Base-by-base conservation (phyloP, 1,140 invertebrate species). In the Chelonus insularis region DNA sequence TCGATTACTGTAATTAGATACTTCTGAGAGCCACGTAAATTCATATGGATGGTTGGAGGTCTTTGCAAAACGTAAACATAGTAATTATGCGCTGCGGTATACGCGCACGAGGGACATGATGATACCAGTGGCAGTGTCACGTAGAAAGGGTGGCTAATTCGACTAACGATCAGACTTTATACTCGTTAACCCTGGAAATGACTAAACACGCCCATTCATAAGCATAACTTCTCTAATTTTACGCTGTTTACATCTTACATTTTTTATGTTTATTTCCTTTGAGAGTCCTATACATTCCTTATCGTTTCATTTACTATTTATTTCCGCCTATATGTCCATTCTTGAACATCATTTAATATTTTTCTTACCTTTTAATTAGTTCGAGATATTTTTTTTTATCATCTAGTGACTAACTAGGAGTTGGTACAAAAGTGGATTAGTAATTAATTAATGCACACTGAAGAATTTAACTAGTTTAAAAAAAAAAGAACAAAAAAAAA, bases 141-240 rank as follows among this genome's bases (percentile, higher is more conserved):
- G 65, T 66, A 63, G 57, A 58, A 58, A 61, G 65, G 52, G 65
- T 55, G 12, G 64, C 47, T 66, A 66, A 66, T 66, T 60, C 58
- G 45, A 47, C 54, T 66, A 63, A 63, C 58, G 37, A 63, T 63
- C 36, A 21, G 47, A 63, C 45, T 61, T 63, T 25, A 63, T 63
- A 60, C 57, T 60, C 60, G 60, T 65, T 65, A 65, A 63, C 58
- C 56, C 48, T 51, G 57, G 56, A 60, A 64, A 68, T 68, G 45
- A 63, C 66, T 43, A 12, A 57, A 57, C 63, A 63, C 56, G 61
- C 64, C 64, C 60, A 59, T 50, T 48, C 41, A 51, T 57, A 55
- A 57, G 51, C 65, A 66, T 68, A 66, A 62, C 45, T 66, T 63
- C 50, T 41, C 59, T 56, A 65, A 66, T 66, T 68, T 68, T 62